These are phyloP conservation scores for Mesochorus sp. DNA, from an alignment of 2,888 invertebrate species.

Conservation along the genomic window DNA sequence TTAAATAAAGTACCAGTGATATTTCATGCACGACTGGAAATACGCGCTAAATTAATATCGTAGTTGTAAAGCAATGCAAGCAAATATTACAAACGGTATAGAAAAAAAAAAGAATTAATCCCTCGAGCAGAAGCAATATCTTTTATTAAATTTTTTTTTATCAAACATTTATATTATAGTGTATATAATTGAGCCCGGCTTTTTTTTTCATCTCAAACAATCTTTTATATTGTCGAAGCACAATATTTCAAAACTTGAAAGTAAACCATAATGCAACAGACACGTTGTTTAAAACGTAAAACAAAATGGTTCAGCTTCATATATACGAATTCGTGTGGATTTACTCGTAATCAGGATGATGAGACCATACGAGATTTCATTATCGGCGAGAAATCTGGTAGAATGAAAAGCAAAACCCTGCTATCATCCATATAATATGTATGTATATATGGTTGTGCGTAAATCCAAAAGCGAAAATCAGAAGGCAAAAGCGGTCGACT, in stretches of 20 bases:
- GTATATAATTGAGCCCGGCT: neutral
- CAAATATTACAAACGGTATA: neutral
- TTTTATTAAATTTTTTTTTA: neutral
- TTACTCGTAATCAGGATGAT: neutral
- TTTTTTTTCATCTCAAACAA: too few relatives aligned
- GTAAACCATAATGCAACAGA: neutral
- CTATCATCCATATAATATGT: too few relatives aligned
- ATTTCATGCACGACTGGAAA: neutral
- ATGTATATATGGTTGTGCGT: neutral
- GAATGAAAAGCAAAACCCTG: conserved; percentile 7
- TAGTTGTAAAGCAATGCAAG: neutral
- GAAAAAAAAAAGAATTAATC: neutral
- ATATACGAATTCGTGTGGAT: neutral
- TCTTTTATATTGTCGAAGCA: too few relatives aligned
- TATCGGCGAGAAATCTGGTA: neutral
- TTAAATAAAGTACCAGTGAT: conserved; percentile 22
- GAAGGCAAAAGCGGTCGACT: conserved; percentile 42
- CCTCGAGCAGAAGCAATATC: neutral
- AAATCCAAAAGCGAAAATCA: conserved; percentile 37
- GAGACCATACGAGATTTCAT: conserved; percentile 2
- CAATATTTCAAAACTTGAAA: too few relatives aligned
- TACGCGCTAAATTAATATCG: conserved; percentile 4
- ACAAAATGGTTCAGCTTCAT: neutral
- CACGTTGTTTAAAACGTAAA: neutral
- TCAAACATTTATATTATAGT: neutral